Evolutionary conservation across 1,140 invertebrate genomes (phyloP).

Genomic region (Pseudomyrmex gracilis): DNA sequence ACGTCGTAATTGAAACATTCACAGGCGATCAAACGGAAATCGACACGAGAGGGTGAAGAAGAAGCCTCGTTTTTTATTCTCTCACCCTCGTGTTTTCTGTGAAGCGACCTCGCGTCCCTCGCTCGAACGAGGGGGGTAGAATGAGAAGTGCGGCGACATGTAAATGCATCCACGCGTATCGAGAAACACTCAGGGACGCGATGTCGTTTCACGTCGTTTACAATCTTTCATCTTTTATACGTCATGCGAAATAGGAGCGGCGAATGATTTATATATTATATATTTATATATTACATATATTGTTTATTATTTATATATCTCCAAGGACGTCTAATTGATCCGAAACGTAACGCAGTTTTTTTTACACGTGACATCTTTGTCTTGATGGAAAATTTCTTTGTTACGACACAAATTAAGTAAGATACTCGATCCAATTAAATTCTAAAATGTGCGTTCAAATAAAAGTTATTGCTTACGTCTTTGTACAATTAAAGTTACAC

Average conservation of each 20-base stretch:
- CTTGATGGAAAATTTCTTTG: too few species aligned
- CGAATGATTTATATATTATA: too few species aligned
- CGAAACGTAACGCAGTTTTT: neutral
- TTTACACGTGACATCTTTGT: neutral
- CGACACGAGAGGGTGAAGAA: conserved; percentile 4
- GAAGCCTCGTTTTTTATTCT: neutral
- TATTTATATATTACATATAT: too few species aligned
- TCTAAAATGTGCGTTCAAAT: too few species aligned
- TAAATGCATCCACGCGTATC: conserved; percentile 32
- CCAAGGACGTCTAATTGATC: conserved; percentile 30
- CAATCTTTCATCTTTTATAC: conserved; percentile 22
- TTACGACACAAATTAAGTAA: too few species aligned
- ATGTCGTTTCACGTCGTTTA: neutral
- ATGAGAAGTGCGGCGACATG: neutral
- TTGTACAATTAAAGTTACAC: too few species aligned
- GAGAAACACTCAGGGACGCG: conserved; percentile 22
- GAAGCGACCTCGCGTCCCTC: neutral
- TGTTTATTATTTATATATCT: neutral
- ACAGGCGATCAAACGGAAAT: conserved; percentile 52
- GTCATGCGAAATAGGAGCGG: neutral
- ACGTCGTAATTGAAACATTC: conserved; percentile 51
- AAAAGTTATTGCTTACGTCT: too few species aligned
- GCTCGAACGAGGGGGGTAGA: conserved; percentile 5
- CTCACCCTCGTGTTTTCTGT: neutral
- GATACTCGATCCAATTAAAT: too few species aligned